Base-by-base conservation (phyloP, 2,888 invertebrate genomes). In the Tenthredo notha region DNA sequence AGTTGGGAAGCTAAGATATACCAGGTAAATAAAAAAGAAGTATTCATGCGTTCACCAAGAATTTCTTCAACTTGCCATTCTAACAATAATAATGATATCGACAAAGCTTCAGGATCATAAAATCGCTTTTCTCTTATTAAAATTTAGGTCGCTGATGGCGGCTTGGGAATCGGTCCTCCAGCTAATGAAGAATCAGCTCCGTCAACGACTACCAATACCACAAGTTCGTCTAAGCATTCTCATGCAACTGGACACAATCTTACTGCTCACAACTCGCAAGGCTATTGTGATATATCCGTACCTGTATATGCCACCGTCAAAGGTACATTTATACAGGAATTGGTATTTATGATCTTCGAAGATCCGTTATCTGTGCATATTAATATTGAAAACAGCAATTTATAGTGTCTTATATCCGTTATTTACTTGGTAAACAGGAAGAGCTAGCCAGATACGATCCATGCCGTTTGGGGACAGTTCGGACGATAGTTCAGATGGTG, bases 1-100 rank as follows among this genome's bases (percentile, higher is more conserved):
- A 97, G 97, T 90, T 98, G 98, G 98, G 98, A 98, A 94, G 98
- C 98, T n/a, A 96, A 98, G 92, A 98, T 98, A 90, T 98, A 98
- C 93, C 98, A 98, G 95, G 97, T 98, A 90, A 92, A 67, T 25
- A 25, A 21, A 7, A 43, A 40, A 77, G 18, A 29, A 54, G 78
- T 43, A 67, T 77, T 54, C 9, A 65, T n/a, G 29, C 29, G n/a
- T 15, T 12, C 33, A 70, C 12, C 25, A 21, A 47, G 25, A 40
- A 21, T 43, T 25, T 18, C 18, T 12, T 74, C 43, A 0, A 21
- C 37, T 7, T 9, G 37, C 12, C 10, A 75, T 75, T 18, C 9
- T 9, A 61, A 74, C 65, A 50, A 50, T 50, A 72, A 29, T 33
- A 37, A 82, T 25, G 25, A 33, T 47, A 21, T n/a, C 21, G 47